phyloP scores from a whole-genome alignment of 2,113 vertebrate genomes.

The Jaculus jaculus region DNA sequence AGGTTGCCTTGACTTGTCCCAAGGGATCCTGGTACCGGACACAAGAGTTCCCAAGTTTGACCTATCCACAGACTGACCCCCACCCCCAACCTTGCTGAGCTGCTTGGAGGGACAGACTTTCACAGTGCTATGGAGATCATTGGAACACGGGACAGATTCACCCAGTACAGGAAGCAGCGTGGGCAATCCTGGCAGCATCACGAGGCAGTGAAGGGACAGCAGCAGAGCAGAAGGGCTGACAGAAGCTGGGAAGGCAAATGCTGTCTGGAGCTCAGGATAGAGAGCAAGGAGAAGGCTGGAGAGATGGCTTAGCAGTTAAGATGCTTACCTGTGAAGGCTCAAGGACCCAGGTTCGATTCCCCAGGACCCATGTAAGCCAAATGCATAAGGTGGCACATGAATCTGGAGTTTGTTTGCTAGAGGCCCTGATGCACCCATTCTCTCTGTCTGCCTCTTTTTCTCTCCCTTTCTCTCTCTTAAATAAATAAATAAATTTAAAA shows the following conservation, averaged over 20 bases:
- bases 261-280: neutral
- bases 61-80: neutral
- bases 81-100: neutral
- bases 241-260: neutral
- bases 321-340: no score
- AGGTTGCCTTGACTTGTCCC: neutral
- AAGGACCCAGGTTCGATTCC: no score
- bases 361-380: no score
- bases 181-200: neutral
- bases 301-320: no score
- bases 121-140: neutral
- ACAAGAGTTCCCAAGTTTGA: neutral
- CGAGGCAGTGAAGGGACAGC: neutral
- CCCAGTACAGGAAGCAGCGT: neutral
- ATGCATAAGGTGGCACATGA: no score
- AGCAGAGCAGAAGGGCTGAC: neutral
- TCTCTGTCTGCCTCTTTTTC: no score
- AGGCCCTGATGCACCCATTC: no score
- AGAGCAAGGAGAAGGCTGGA: neutral
- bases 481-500: no score
- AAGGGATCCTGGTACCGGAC: neutral
- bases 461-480: no score
- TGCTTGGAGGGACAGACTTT: neutral
- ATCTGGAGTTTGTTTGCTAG: no score
- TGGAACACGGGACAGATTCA: neutral